phyloP scores from a whole-genome alignment of 2,888 invertebrate genomes.

The Adineta ricciae region DNA sequence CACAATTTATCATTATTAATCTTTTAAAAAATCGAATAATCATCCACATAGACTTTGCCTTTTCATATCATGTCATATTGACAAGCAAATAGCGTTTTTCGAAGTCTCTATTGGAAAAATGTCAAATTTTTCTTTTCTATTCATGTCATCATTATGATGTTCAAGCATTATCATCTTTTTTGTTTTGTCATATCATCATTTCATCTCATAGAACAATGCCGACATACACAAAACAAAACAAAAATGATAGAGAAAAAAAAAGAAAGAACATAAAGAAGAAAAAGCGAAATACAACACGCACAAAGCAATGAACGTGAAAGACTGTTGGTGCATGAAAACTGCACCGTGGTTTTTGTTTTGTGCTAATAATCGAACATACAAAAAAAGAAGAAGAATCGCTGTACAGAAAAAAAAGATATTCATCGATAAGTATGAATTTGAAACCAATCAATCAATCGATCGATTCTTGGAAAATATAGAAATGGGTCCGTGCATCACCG shows the following conservation, averaged over 20 bases:
- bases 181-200: not conserved
- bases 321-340: not conserved
- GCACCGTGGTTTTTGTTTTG: not conserved
- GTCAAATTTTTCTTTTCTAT: not conserved
- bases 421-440: not conserved
- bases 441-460: not conserved
- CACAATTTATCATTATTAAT: too few species aligned
- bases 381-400: not conserved
- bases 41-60: too few species aligned
- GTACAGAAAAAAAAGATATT: not conserved
- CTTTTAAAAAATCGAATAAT: too few species aligned
- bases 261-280: not conserved
- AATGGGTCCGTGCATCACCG: not conserved
- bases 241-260: not conserved
- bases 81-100: too few species aligned
- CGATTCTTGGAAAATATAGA: not conserved
- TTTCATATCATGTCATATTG: too few species aligned
- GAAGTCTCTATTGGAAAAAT: not conserved
- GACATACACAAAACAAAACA: not conserved
- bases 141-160: not conserved
- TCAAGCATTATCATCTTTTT: not conserved
- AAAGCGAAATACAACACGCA: conserved; percentile 1
- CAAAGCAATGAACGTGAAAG: not conserved
- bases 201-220: not conserved
- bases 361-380: conserved; percentile 5